Conservation (phyloP, 1,140 invertebrate genomes). For the Ceratitis capitata region DNA sequence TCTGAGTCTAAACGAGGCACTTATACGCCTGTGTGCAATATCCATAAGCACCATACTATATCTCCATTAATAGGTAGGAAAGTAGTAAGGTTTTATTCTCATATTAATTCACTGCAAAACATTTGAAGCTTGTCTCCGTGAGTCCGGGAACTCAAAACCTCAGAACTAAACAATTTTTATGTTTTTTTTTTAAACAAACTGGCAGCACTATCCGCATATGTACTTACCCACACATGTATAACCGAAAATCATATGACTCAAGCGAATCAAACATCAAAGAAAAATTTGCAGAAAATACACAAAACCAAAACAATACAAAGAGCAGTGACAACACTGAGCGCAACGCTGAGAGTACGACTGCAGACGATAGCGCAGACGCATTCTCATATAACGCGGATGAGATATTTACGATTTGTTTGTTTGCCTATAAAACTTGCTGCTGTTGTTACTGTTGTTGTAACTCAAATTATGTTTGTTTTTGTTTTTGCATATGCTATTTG, state of each 20-base stretch:
- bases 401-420: slow-evolving; percentile 32
- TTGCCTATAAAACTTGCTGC: background rate
- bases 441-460: background rate
- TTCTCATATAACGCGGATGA: background rate
- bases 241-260: background rate
- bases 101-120: no score
- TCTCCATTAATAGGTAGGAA: no score
- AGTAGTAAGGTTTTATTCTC: no score
- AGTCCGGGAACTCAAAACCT: no score
- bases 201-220: background rate
- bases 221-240: no score
- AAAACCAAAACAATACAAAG: slow-evolving; percentile 1
- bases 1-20: no score
- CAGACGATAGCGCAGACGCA: background rate
- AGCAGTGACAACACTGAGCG: background rate
- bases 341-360: background rate
- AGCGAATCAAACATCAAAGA: slow-evolving; percentile 11
- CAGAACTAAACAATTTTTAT: no score
- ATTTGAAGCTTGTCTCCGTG: no score
- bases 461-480: background rate
- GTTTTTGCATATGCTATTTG: background rate
- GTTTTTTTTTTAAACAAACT: no score
- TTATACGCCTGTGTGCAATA: no score
- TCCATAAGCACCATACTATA: no score
- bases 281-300: background rate